Base-by-base conservation (phyloP, 2,797 vertebrate genomes). In the Oreonectes daqikongensis region DNA sequence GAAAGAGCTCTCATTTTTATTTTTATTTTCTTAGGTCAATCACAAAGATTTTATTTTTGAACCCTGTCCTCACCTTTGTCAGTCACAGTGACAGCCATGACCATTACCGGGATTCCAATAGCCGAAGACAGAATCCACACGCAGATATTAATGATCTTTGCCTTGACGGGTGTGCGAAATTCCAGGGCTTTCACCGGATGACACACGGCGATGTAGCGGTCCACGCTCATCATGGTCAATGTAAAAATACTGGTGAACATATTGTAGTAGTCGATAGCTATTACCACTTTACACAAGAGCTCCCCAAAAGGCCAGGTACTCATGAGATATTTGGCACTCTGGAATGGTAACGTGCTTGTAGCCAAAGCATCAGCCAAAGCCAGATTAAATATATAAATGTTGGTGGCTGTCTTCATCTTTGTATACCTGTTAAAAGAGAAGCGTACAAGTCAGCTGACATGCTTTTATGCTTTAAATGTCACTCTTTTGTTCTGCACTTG, bases 241-340 rank as follows among this genome's bases (percentile, higher is more conserved):
- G 97, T 99, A 86, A 99, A 96, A 91, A 97, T 99, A 86, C 97
- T 99, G 83, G 97, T 98, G 90, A 99, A 99, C 97, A 99, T 99
- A 84, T 99, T 99, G 91, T 99, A 99, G 91, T 99, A 99, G 90
- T 99, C 97, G 0, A 98, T 98, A 87, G 94, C 96, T 4, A 99
- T 94, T 74, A 99, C 93, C 0, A 92, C 83, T 85, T 99, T 99
- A 85, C 97, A 99, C 85, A 99, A 84, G 59, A 93, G 87, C 84
- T 97, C 90, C 3, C 97, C 97, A 0, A 99, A 99, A 0, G 97
- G 96, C 97, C 97, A 99, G 0, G 95, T 97, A 72, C 90, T 90
- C 97, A 99, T 95, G 85, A 99, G 90, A 87, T 96, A 97, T 86
- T 98, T 99, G 85, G 96, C 91, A 0, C 97, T 98, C 89, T 99